phyloP scores from a whole-genome alignment of 2,888 invertebrate species.

The Blera fallax region DNA sequence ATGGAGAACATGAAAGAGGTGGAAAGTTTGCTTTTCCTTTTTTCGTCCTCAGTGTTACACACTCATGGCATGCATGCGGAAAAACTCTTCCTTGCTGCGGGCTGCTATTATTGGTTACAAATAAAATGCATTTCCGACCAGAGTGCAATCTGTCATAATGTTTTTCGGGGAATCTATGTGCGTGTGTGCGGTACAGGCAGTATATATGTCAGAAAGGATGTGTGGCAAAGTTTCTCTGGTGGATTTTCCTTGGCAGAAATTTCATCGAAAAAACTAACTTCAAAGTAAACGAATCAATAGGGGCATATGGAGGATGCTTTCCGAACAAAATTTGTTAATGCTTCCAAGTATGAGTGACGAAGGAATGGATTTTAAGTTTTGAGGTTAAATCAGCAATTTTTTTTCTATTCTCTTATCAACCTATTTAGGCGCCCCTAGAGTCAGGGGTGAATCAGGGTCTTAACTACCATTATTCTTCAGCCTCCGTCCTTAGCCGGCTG shows the following conservation, averaged over 20 bases:
- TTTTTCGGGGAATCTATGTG: neutral
- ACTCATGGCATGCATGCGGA: slow-evolving; percentile 7
- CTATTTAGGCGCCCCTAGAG: too few relatives aligned
- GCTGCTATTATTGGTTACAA: slow-evolving; percentile 55
- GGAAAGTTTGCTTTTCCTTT: slow-evolving; percentile 20
- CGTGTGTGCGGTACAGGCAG: neutral
- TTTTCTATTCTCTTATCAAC: too few relatives aligned
- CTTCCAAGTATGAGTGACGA: too few relatives aligned
- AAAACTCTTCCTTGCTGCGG: slow-evolving; percentile 16
- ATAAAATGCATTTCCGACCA: slow-evolving; percentile 58
- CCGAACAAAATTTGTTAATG: neutral
- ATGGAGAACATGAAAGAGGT: slow-evolving; percentile 8
- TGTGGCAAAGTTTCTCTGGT: neutral
- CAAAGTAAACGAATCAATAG: neutral
- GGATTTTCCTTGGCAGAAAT: neutral
- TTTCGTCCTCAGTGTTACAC: neutral
- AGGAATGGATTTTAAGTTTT: too few relatives aligned
- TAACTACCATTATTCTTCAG: too few relatives aligned
- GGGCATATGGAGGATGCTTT: neutral
- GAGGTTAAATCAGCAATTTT: too few relatives aligned
- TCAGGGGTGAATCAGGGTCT: too few relatives aligned
- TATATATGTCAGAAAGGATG: neutral
- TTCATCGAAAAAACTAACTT: neutral
- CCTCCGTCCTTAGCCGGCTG: too few relatives aligned
- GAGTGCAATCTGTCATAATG: slow-evolving; percentile 54